These are phyloP conservation scores for Pteromalus puparum DNA, from an alignment of 1,140 invertebrate species.

Conservation along the genomic window DNA sequence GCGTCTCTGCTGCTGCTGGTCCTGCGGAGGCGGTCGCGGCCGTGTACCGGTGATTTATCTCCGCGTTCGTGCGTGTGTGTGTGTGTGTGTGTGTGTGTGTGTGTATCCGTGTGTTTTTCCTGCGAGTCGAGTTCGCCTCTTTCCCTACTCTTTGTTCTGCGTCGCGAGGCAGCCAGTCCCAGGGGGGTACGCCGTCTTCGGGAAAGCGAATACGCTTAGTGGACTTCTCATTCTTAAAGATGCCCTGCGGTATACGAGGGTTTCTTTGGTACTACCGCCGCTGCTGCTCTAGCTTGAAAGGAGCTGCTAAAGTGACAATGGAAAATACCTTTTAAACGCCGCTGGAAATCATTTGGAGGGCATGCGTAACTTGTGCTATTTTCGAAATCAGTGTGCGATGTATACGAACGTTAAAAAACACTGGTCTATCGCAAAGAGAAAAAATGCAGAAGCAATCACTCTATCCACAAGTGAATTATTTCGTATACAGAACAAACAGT, in stretches of 20 bases:
- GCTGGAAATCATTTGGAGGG: too few species aligned
- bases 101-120: constrained; percentile 53
- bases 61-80: constrained; percentile 46
- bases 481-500: constrained; percentile 26
- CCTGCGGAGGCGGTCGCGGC: constrained; percentile 50
- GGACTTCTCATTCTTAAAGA: constrained; percentile 23
- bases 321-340: constrained; percentile 13
- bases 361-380: too few species aligned
- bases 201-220: constrained; percentile 35
- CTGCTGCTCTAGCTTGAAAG: neutral
- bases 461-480: neutral
- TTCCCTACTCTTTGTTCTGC: constrained; percentile 48
- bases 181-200: constrained; percentile 52
- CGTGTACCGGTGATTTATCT: constrained; percentile 63
- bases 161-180: constrained; percentile 16
- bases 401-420: too few species aligned
- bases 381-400: too few species aligned
- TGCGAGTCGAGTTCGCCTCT: constrained; percentile 48
- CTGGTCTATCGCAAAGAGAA: too few species aligned
- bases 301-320: constrained; percentile 25
- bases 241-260: constrained; percentile 22
- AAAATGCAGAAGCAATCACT: neutral
- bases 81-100: constrained; percentile 45
- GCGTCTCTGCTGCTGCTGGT: neutral
- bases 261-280: constrained; percentile 19